These are phyloP conservation scores for Aphodius granarius DNA, from an alignment of 2,888 invertebrate genomes.

Conservation along the genomic window DNA sequence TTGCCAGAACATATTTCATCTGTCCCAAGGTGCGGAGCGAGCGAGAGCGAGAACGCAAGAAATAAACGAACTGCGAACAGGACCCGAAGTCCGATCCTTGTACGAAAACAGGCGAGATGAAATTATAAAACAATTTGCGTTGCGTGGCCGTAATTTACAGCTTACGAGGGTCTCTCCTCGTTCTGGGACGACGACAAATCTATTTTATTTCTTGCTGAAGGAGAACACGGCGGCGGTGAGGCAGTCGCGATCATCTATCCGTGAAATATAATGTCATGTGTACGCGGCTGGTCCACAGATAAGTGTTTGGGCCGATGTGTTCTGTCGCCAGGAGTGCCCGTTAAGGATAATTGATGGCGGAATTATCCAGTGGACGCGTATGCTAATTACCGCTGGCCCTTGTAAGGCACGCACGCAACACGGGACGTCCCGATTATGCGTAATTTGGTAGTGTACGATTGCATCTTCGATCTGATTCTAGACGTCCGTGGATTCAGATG, in stretches of 20 bases:
- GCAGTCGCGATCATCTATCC: slow-evolving; percentile 38
- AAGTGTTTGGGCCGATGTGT: slow-evolving; percentile 44
- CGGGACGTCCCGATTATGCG: background rate
- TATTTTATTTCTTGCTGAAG: slow-evolving; percentile 35
- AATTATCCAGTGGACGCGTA: slow-evolving; percentile 42
- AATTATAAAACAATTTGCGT: slow-evolving; percentile 14
- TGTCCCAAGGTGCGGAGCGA: background rate
- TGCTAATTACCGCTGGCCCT: slow-evolving; percentile 36
- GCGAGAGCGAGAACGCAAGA: background rate
- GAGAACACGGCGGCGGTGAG: slow-evolving; percentile 28
- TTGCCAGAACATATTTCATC: background rate
- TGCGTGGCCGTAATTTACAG: slow-evolving; percentile 13
- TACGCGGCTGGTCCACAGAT: slow-evolving; percentile 40
- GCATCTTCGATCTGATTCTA: background rate
- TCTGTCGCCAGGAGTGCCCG: slow-evolving; percentile 45
- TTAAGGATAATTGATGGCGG: slow-evolving; percentile 44
- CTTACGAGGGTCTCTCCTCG: background rate
- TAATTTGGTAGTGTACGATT: background rate
- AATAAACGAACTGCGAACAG: background rate
- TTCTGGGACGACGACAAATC: slow-evolving; percentile 34
- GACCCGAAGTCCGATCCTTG: background rate
- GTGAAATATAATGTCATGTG: slow-evolving; percentile 42
- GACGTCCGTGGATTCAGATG: background rate
- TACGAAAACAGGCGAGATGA: background rate
- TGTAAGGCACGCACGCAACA: background rate